Conservation (phyloP, 2,888 invertebrate species). For the Muschampia plurimacula region DNA sequence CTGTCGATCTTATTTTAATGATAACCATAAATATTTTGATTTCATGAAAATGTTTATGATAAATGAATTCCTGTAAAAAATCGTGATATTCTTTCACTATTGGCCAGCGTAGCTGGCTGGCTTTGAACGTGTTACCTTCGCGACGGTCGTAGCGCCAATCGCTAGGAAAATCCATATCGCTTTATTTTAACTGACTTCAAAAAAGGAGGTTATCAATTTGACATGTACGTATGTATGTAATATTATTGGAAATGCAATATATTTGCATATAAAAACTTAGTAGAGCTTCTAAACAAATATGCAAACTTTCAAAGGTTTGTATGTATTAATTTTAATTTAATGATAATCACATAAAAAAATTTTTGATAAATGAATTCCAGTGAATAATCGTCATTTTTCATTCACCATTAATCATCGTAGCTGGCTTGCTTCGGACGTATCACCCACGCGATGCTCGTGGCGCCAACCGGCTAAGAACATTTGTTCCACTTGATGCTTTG, state of each 20-base stretch:
- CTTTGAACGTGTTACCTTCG: conserved; percentile 26
- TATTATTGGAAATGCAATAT: no score
- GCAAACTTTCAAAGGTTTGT: background rate
- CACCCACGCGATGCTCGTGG: conserved; percentile 31
- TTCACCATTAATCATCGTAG: conserved; percentile 31
- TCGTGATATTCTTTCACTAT: conserved; percentile 22
- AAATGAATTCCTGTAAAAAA: no score
- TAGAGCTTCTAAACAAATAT: no score
- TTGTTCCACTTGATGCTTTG: background rate
- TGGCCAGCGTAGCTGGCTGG: conserved; percentile 22
- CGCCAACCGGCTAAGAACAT: background rate
- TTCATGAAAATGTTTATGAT: no score
- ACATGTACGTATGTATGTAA: no score
- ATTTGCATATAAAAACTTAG: no score
- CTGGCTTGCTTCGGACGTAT: conserved; percentile 25
- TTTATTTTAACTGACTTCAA: background rate
- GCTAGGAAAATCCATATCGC: conserved; percentile 13
- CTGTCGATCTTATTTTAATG: no score
- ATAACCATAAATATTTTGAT: no score
- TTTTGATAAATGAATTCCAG: background rate
- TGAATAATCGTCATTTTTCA: conserved; percentile 18
- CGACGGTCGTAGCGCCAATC: conserved; percentile 21
- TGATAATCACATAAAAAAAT: background rate
- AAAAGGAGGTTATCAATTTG: no score
- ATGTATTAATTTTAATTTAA: background rate